Percentiles rank a stretch among this genome's conserved stretches.
phyloP scores from a whole-genome alignment of 2,797 vertebrate species.

The Eospalax fontanierii region DNA sequence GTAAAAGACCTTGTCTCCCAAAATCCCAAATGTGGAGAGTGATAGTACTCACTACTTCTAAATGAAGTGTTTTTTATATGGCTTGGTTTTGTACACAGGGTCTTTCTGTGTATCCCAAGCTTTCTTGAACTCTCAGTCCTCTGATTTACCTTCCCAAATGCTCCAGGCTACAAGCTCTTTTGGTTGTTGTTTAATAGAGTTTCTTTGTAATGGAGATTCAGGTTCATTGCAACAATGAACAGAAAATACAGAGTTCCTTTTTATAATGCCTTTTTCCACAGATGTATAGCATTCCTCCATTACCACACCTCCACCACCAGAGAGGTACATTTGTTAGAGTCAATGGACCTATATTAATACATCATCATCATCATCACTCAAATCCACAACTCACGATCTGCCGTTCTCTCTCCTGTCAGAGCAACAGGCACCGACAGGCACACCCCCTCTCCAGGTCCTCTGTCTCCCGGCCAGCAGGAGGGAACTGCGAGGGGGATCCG shows the following conservation, averaged over 20 bases:
- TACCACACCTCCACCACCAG: neutral
- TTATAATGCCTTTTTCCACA: accelerated
- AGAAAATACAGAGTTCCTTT: neutral
- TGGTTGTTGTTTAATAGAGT: neutral
- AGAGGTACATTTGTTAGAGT: neutral
- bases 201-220: neutral
- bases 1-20: too few relatives aligned
- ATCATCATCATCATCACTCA: neutral
- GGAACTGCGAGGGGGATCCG: too few relatives aligned
- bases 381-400: neutral
- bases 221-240: neutral
- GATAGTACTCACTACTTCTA: too few relatives aligned
- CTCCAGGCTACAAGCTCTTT: neutral
- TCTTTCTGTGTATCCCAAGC: too few relatives aligned
- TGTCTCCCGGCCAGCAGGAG: too few relatives aligned
- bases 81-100: too few relatives aligned
- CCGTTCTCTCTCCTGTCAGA: too few relatives aligned
- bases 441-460: too few relatives aligned
- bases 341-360: neutral
- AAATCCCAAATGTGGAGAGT: too few relatives aligned
- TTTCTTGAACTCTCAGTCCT: neutral
- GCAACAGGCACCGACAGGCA: too few relatives aligned
- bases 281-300: neutral
- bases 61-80: too few relatives aligned
- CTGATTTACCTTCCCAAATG: neutral